These are phyloP conservation scores for Junonia oenone DNA, from an alignment of 2,888 invertebrate genomes.

Conservation along the genomic window DNA sequence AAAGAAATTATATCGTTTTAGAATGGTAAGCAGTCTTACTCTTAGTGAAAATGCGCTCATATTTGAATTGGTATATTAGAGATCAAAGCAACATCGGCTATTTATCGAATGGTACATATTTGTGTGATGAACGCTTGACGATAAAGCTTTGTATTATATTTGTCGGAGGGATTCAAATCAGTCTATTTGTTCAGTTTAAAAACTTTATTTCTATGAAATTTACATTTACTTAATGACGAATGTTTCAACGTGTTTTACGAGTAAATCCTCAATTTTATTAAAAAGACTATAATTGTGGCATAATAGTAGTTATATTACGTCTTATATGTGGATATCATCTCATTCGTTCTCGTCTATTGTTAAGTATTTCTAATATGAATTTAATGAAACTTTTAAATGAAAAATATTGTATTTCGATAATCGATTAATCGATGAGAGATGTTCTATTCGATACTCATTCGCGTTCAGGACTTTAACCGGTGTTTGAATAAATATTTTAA, in stretches of 20 bases:
- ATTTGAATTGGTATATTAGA: background rate
- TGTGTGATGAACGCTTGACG: background rate
- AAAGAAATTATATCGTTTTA: background rate
- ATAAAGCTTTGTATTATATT: slow-evolving; percentile 6
- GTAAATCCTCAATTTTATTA: slow-evolving; percentile 40
- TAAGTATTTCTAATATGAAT: slow-evolving; percentile 34
- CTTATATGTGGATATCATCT: slow-evolving; percentile 34
- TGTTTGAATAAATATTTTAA: slow-evolving; percentile 27
- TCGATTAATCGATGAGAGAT: background rate
- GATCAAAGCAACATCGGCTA: background rate
- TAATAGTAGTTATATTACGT: slow-evolving; percentile 38
- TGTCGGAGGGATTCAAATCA: slow-evolving; percentile 35
- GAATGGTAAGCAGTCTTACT: background rate
- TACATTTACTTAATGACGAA: slow-evolving; percentile 38
- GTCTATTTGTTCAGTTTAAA: slow-evolving; percentile 31
- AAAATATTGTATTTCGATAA: background rate
- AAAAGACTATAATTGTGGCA: slow-evolving; percentile 51
- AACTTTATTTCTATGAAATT: slow-evolving; percentile 37
- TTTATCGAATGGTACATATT: background rate
- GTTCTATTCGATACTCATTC: background rate
- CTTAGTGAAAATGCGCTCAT: background rate
- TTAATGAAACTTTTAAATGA: background rate
- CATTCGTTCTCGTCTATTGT: slow-evolving; percentile 34
- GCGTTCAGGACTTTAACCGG: background rate
- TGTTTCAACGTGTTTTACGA: slow-evolving; percentile 44